Base-by-base conservation (phyloP, 2,888 invertebrate genomes). In the Ennomos quercinarius region DNA sequence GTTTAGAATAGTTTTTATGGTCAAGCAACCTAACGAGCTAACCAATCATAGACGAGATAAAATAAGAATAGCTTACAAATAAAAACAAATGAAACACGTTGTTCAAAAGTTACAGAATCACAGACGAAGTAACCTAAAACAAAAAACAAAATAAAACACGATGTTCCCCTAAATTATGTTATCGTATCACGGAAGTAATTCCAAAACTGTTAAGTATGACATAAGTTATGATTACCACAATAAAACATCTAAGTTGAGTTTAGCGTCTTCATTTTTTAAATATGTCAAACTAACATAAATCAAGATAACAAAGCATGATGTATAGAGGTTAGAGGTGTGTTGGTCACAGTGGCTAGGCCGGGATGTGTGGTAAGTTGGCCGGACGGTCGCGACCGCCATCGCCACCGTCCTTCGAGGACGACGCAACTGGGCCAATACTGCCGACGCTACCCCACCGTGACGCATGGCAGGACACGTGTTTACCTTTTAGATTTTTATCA, bases 301-400 rank as follows among this genome's bases (percentile, higher is more conserved):
- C 27, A 27, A 27, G 27, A 27, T 27, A 27, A 27, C 27, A 27
- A 55, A 60, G 9, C 56, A 56, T 41, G 47, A 44, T 60, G 57
- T 61, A 63, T 57, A 50, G 36, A 8, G 12, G 12, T 11, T 48
- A 34, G 54, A 63, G 68, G 67, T 57, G 64, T 55, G 43, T 34
- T 56, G 60, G 86, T 85, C 83, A 87, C 80, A 83, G 79, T 81
- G 74, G 57, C 53, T 73, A 73, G 59, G 41, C 69, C 48, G 79
- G 87, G 87, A 87, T 74, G 80, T 89, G 84, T 72, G 72, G 86
- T 74, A 88, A 88, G 75, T 27, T 42, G 9, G 9, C 40, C 76
- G 77, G 74, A 73, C 73, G 71, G 74, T 61, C 64, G 75, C 67
- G 64, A 62, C 71, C 66, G 66, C 71, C 76, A 63, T n/a, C n/a